Conservation (phyloP, 2,888 invertebrate species). For the Idaea straminata region DNA sequence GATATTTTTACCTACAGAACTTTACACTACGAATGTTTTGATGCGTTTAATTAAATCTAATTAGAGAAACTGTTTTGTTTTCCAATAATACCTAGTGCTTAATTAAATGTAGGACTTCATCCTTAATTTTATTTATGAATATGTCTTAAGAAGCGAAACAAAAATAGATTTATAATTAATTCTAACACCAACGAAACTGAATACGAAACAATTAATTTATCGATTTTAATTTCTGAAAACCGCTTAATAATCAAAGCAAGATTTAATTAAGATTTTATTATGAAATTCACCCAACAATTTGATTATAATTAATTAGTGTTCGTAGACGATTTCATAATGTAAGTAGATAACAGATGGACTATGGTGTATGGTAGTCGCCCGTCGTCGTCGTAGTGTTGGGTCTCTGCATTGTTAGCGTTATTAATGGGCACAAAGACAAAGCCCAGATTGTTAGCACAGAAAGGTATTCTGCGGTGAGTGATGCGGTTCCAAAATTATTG, state of each 20-base stretch:
- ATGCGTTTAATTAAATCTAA: not conserved
- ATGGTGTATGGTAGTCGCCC: conserved; percentile 34
- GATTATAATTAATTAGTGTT: conserved; percentile 54
- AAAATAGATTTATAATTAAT: not conserved
- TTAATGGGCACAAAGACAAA: conserved; percentile 62
- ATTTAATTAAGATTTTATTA: conserved; percentile 15
- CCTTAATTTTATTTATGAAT: too few species aligned
- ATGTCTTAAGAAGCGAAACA: not conserved
- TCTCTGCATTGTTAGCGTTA: conserved; percentile 63
- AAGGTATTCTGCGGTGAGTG: conserved; percentile 30
- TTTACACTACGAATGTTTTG: not conserved
- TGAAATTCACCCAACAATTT: conserved; percentile 30
- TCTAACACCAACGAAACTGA: not conserved
- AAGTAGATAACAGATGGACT: conserved; percentile 56
- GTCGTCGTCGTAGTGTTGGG: conserved; percentile 41
- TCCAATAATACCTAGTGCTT: not conserved
- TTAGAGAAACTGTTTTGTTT: not conserved
- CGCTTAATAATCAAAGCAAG: conserved; percentile 4
- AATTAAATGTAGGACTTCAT: too few species aligned
- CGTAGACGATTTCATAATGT: conserved; percentile 56
- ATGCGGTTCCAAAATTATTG: conserved; percentile 22
- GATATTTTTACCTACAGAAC: not conserved
- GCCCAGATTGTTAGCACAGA: conserved; percentile 38
- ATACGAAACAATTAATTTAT: not conserved
- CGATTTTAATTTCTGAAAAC: not conserved